phyloP scores from a whole-genome alignment of 2,797 vertebrate species.

The Spatula clypeata region DNA sequence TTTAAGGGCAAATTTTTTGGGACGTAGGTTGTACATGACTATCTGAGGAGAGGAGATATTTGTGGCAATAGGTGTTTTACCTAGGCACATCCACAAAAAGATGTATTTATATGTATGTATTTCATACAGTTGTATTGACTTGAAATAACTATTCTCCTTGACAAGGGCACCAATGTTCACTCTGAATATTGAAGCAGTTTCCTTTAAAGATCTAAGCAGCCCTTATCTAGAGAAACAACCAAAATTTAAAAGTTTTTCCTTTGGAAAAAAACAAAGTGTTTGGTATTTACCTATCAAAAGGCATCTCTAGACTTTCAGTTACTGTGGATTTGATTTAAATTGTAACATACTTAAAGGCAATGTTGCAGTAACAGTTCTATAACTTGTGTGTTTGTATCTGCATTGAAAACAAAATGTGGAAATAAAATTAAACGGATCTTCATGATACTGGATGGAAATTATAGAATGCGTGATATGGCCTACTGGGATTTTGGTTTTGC shows the following conservation, averaged over 20 bases:
- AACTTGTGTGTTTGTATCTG: not conserved
- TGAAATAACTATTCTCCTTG: not conserved
- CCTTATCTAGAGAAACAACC: not conserved
- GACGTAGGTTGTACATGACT: not conserved
- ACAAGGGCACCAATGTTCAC: not conserved
- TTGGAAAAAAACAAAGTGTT: not conserved
- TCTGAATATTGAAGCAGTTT: not conserved
- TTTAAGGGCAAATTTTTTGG: not conserved
- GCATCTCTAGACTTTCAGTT: not conserved
- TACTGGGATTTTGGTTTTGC: not conserved
- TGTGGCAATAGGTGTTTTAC: not conserved
- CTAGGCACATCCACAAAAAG: not conserved
- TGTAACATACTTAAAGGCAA: not conserved
- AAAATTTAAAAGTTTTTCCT: not conserved
- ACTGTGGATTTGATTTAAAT: not conserved
- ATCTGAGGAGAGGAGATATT: not conserved
- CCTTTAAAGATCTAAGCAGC: not conserved
- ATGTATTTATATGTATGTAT: not conserved
- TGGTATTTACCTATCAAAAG: not conserved
- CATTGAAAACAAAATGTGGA: not conserved
- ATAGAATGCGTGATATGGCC: not conserved
- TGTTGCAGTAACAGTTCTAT: not conserved
- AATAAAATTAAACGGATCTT: constrained; percentile 33
- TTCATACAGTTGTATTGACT: not conserved
- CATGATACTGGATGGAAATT: not conserved